These are phyloP conservation scores for Drosophila mettleri DNA, from an alignment of 2,888 invertebrate species.

Conservation along the genomic window DNA sequence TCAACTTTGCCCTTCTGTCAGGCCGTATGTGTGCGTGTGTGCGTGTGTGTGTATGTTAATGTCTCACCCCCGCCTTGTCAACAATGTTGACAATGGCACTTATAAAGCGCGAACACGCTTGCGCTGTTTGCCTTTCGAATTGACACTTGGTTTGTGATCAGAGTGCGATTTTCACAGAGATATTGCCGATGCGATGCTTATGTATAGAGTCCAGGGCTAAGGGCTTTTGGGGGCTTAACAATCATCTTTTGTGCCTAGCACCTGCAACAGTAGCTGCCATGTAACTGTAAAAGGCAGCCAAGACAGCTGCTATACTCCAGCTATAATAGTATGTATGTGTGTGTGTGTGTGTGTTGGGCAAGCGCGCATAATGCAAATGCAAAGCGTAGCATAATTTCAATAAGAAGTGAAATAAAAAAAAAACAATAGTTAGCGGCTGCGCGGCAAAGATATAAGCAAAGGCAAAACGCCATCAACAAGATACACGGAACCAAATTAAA, in stretches of 20 bases:
- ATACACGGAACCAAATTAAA: conserved; percentile 81
- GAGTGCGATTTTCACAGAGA: conserved; percentile 25
- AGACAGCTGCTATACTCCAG: not conserved
- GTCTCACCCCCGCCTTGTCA: conserved; percentile 36
- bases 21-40: not conserved
- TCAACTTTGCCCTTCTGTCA: conserved; percentile 4
- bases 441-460: conserved; percentile 76
- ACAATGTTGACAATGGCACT: conserved; percentile 60
- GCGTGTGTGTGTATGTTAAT: not conserved
- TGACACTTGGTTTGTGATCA: conserved; percentile 50
- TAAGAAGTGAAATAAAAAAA: conserved; percentile 31
- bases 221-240: conserved; percentile 21
- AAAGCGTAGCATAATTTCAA: conserved; percentile 76
- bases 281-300: conserved; percentile 45
- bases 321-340: not conserved
- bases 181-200: not conserved
- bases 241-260: conserved; percentile 26
- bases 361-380: conserved; percentile 67
- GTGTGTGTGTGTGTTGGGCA: conserved; percentile 31
- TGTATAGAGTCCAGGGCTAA: conserved; percentile 13
- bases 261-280: conserved; percentile 44
- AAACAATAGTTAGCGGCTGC: conserved; percentile 58
- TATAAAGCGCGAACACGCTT: conserved; percentile 62
- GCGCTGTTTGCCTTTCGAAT: conserved; percentile 57
- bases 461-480: conserved; percentile 79